phyloP scores from a whole-genome alignment of 2,888 invertebrate species.

The Zaprionus bogoriensis region DNA sequence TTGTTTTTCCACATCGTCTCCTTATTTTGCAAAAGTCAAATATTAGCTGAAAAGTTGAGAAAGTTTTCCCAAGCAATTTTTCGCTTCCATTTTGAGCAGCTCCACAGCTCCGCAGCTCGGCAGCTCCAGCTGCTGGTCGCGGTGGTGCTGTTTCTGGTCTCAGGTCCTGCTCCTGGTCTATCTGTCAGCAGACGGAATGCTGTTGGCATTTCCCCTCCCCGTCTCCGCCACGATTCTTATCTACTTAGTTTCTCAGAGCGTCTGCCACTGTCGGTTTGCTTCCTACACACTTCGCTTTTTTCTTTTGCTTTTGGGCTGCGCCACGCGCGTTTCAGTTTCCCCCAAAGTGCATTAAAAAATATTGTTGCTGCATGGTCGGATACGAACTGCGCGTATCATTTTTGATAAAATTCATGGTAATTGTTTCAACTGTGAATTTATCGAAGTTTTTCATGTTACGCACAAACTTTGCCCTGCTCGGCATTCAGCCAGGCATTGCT shows the following conservation, averaged over 20 bases:
- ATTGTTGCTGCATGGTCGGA: slow-evolving; percentile 78
- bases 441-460: slow-evolving; percentile 78
- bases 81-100: slow-evolving; percentile 69
- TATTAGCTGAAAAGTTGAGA: slow-evolving; percentile 81
- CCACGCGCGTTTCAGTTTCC: slow-evolving; percentile 65
- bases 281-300: slow-evolving; percentile 10
- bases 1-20: slow-evolving; percentile 73
- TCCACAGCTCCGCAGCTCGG: slow-evolving; percentile 11
- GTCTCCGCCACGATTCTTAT: slow-evolving; percentile 57
- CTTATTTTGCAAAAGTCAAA: slow-evolving; percentile 79
- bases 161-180: slow-evolving; percentile 60
- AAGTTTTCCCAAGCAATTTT: slow-evolving; percentile 80
- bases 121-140: slow-evolving; percentile 6
- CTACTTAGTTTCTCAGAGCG: slow-evolving; percentile 59
- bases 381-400: slow-evolving; percentile 76
- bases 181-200: slow-evolving; percentile 71
- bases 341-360: slow-evolving; percentile 79
- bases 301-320: slow-evolving; percentile 9
- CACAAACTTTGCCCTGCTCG: slow-evolving; percentile 68
- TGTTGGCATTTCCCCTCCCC: slow-evolving; percentile 57
- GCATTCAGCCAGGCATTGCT: slow-evolving; percentile 46
- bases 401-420: slow-evolving; percentile 78
- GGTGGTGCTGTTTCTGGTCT: slow-evolving; percentile 1
- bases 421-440: slow-evolving; percentile 78
- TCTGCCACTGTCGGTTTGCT: slow-evolving; percentile 54